Conservation (phyloP, 2,888 invertebrate genomes). For the Coenonympha glycerion region DNA sequence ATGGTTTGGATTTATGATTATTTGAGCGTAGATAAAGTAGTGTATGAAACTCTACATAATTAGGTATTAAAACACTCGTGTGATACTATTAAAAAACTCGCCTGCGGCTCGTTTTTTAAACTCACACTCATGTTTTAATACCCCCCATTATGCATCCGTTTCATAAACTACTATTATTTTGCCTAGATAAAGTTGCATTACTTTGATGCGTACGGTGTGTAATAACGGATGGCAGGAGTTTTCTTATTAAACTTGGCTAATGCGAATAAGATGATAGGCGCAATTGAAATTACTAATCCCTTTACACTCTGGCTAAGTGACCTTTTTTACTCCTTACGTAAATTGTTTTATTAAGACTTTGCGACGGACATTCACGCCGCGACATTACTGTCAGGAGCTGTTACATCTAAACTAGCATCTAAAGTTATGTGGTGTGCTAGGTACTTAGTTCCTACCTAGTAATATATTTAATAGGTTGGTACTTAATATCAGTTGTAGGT, state of each 20-base stretch:
- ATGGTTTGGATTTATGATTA: too few species aligned
- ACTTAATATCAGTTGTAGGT: not conserved
- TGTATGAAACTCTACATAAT: too few species aligned
- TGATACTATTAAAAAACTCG: too few species aligned
- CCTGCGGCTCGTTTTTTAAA: too few species aligned
- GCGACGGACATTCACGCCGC: conserved; percentile 10
- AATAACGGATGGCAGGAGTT: conserved; percentile 33
- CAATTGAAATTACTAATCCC: conserved; percentile 56
- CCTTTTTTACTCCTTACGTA: conserved; percentile 40
- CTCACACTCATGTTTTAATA: too few species aligned
- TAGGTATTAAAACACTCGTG: too few species aligned
- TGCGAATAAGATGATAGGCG: conserved; percentile 60
- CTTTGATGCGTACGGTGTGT: not conserved
- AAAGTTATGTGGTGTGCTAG: not conserved
- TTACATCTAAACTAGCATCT: not conserved
- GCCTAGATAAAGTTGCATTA: not conserved
- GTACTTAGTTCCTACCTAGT: not conserved
- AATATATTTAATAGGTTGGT: not conserved
- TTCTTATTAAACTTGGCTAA: conserved; percentile 54
- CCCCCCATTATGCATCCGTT: too few species aligned
- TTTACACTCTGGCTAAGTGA: conserved; percentile 48
- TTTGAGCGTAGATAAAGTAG: too few species aligned
- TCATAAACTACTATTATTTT: too few species aligned
- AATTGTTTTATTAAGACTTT: conserved; percentile 33
- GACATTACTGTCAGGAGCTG: not conserved